Base-by-base conservation (phyloP, 2,888 invertebrate genomes). In the Diarsia rubi region DNA sequence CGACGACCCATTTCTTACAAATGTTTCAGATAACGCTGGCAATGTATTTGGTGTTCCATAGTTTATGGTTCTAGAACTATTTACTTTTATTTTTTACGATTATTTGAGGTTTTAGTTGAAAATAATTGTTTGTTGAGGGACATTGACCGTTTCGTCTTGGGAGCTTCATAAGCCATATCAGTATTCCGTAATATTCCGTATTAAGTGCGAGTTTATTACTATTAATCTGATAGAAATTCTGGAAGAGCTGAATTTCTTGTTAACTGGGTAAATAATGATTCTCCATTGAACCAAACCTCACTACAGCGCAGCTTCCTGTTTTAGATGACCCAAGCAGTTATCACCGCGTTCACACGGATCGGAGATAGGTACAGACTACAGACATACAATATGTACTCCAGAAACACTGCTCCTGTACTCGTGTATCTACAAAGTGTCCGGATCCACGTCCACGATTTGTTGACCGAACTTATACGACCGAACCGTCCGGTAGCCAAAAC, bases 1-100 rank as follows among this genome's bases (percentile, higher is more conserved):
- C 75, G 64, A 70, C 70, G 88, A 86, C 82, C 86, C 72, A 79
- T 71, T 87, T 87, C 71, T 75, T 31, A 77, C 72, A 72, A 80
- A 81, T 73, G 72, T 75, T 79, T 60, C 71, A 69, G 86, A 86
- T 86, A 86, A 87, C 73, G 75, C 65, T 75, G 78, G 67, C 74
- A 83, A 64, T 83, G 72, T 44, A 73, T 75, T 83, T 71, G 68
- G 62, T 69, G 54, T 70, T 70, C 21, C 16, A 42, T 81, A 69
- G 44, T 67, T 73, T 60, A 72, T 71, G 21, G 24, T 60, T 70
- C 47, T 69, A 81, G 72, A 31, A 62, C 52, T 72, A 59, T 82
- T 75, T 54, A 52, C 27, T 49, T 45, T 70, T n/a, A 49, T 31
- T 59, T 69, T 84, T 76, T 67, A 69, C 54, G 69, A 57, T 62